Conservation (phyloP, 2,797 vertebrate genomes). For the Leptodactylus fallax region DNA sequence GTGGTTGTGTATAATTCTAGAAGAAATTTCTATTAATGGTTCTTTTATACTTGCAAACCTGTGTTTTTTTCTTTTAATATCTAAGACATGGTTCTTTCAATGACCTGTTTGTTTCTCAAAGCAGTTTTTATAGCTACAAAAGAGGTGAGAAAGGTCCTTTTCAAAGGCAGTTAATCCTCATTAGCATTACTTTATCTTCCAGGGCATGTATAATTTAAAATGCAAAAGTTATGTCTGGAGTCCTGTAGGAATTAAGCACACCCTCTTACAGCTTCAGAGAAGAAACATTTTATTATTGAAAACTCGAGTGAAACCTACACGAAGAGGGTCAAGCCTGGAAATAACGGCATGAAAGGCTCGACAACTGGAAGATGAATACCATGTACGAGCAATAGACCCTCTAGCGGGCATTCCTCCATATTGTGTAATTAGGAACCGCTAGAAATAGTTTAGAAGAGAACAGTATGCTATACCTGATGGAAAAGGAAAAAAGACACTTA, state of each 20-base stretch:
- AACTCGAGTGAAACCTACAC: slow-evolving; percentile 40
- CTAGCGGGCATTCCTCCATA: neutral
- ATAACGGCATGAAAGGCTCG: slow-evolving; percentile 42
- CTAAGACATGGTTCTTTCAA: slow-evolving; percentile 57
- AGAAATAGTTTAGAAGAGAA: neutral
- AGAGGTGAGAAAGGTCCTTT: slow-evolving; percentile 60
- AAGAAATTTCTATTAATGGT: slow-evolving; percentile 29
- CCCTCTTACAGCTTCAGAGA: slow-evolving; percentile 45
- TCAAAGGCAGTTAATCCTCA: slow-evolving; percentile 60
- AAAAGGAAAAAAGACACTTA: neutral
- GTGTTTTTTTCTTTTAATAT: slow-evolving; percentile 44
- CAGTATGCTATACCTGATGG: neutral
- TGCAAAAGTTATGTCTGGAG: slow-evolving; percentile 54
- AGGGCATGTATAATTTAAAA: slow-evolving; percentile 59
- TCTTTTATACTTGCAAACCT: slow-evolving; percentile 27
- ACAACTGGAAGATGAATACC: neutral
- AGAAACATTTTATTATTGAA: slow-evolving; percentile 51
- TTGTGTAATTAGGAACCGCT: slow-evolving; percentile 24
- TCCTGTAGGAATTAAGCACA: slow-evolving; percentile 55
- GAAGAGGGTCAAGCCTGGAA: slow-evolving; percentile 49
- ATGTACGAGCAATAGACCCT: slow-evolving; percentile 7
- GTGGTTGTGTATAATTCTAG: slow-evolving; percentile 21
- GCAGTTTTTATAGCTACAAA: slow-evolving; percentile 58
- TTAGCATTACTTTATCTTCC: slow-evolving; percentile 62
- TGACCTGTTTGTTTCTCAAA: slow-evolving; percentile 63